phyloP scores from a whole-genome alignment of 2,888 invertebrate species.

The Onthophagus sagittarius region DNA sequence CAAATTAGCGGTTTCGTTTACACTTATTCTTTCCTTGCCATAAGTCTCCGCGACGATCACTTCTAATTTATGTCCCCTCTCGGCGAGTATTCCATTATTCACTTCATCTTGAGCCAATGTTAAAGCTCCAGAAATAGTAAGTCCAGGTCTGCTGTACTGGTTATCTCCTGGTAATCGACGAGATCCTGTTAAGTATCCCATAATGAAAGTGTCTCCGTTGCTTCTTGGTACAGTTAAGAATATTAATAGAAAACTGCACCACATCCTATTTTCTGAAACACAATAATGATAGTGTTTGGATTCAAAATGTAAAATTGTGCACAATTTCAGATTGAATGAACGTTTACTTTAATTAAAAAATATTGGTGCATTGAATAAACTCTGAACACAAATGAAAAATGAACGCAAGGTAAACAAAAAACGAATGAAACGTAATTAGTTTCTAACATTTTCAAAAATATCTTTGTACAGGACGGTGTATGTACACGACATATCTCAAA shows the following conservation, averaged over 20 bases:
- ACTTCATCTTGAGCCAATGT: constrained; percentile 83
- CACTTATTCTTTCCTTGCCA: constrained; percentile 84
- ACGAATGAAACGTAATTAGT: too few relatives aligned
- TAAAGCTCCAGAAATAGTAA: constrained; percentile 75
- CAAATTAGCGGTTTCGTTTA: constrained; percentile 76
- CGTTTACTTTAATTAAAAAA: too few relatives aligned
- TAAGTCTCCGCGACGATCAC: constrained; percentile 87
- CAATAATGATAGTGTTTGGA: neutral
- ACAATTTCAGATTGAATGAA: too few relatives aligned
- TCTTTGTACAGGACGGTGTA: too few relatives aligned
- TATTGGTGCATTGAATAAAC: too few relatives aligned
- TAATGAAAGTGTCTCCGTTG: constrained; percentile 56
- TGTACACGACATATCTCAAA: too few relatives aligned
- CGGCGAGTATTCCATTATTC: constrained; percentile 51
- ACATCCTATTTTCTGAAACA: neutral
- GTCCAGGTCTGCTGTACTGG: constrained; percentile 75
- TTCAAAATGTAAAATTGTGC: neutral
- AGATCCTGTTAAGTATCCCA: constrained; percentile 85
- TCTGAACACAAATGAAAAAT: too few relatives aligned
- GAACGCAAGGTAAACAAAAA: too few relatives aligned
- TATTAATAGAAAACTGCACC: neutral
- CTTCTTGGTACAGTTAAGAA: constrained; percentile 14
- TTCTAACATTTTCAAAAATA: too few relatives aligned
- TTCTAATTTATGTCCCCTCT: constrained; percentile 68
- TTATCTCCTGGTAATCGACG: constrained; percentile 72